Conservation (phyloP, 2,113 vertebrate species). For the Xerus inauris region DNA sequence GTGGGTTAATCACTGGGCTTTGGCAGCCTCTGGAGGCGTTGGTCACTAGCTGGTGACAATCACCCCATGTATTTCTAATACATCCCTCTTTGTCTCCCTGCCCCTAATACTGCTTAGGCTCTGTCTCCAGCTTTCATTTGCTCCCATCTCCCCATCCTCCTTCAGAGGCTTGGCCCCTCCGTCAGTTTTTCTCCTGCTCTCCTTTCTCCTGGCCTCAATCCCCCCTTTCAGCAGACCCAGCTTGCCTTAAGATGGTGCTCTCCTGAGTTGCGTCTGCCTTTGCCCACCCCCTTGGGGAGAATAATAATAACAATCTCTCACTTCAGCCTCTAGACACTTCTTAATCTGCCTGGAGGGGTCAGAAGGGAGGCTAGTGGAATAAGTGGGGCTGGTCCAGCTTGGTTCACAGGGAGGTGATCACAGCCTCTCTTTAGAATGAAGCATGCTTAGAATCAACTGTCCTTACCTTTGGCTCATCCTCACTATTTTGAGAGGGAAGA, state of each 20-base stretch:
- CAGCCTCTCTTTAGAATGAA: background rate
- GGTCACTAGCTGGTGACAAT: background rate
- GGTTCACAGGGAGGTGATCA: background rate
- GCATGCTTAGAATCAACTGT: background rate
- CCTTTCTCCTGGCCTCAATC: background rate
- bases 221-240: background rate
- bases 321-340: background rate
- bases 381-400: background rate
- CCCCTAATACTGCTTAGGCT: no score
- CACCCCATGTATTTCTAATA: background rate
- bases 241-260: background rate
- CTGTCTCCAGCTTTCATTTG: background rate
- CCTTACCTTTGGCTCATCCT: background rate
- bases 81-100: background rate
- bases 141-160: background rate
- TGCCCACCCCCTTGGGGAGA: background rate
- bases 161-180: background rate
- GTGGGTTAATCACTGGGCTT: background rate
- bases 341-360: background rate
- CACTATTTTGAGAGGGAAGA: background rate
- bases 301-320: background rate
- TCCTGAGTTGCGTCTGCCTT: background rate
- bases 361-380: background rate
- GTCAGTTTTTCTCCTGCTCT: background rate
- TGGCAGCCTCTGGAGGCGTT: background rate